These are phyloP conservation scores for Xyrauchen texanus DNA, from an alignment of 2,113 vertebrate species.

Conservation along the genomic window DNA sequence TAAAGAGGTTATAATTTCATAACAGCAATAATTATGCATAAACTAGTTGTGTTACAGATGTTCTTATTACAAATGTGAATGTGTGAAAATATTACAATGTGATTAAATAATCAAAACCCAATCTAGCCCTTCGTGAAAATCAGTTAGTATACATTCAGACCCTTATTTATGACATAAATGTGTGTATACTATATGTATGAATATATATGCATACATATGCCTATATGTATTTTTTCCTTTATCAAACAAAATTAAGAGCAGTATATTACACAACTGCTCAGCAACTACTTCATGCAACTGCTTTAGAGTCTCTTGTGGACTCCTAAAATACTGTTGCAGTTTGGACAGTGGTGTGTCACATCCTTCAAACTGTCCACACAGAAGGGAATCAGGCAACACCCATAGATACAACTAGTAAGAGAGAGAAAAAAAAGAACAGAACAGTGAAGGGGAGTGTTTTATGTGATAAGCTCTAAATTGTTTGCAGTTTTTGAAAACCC, in stretches of 20 bases:
- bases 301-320: constrained; percentile 79
- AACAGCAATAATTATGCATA: not conserved
- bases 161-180: too few relatives aligned
- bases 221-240: too few relatives aligned
- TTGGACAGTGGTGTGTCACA: constrained; percentile 81
- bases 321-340: constrained; percentile 74
- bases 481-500: not conserved
- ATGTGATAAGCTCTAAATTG: not conserved
- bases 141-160: too few relatives aligned
- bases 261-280: not conserved
- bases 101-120: too few relatives aligned
- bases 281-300: not conserved
- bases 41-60: too few relatives aligned
- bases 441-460: not conserved
- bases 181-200: too few relatives aligned
- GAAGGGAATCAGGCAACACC: constrained; percentile 87
- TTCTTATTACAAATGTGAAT: too few relatives aligned
- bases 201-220: too few relatives aligned
- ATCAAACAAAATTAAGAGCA: not conserved
- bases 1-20: not conserved
- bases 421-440: not conserved
- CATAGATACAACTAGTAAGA: constrained; percentile 70
- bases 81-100: too few relatives aligned
- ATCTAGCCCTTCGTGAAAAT: too few relatives aligned
- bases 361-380: constrained; percentile 81